A percentile compares a stretch with the other conserved stretches of the same genome.
Evolutionary conservation across 2,888 invertebrate species (phyloP).

Genomic region (Nemoura dubitans): DNA sequence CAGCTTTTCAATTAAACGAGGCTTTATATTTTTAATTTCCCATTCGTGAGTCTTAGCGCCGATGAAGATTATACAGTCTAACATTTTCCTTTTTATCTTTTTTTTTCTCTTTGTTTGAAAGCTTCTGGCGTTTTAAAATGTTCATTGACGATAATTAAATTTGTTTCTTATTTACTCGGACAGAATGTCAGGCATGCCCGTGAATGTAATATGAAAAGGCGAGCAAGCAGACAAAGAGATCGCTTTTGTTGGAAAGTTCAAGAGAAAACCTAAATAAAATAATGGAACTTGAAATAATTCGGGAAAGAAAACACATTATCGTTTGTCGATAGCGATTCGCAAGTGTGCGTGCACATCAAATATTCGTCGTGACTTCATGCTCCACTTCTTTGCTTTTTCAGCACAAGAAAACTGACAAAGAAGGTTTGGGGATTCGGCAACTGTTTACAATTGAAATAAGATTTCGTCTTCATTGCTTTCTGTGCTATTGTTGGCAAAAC

Average conservation of each 20-base stretch:
- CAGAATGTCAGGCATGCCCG: conserved; percentile 7
- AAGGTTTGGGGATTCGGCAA: too few relatives aligned
- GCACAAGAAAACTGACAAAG: too few relatives aligned
- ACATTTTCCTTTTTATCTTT: conserved; percentile 7
- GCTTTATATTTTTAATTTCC: conserved; percentile 27
- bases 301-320: background rate
- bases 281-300: background rate
- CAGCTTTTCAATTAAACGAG: conserved; percentile 26
- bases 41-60: conserved; percentile 25
- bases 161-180: conserved; percentile 34
- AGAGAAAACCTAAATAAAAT: background rate
- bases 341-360: background rate
- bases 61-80: conserved; percentile 22
- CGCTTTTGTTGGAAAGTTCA: background rate
- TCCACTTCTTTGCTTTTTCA: too few relatives aligned
- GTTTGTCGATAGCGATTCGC: background rate
- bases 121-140: conserved; percentile 33
- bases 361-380: background rate
- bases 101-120: conserved; percentile 26
- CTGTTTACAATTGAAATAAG: too few relatives aligned
- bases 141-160: conserved; percentile 34
- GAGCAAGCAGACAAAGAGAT: background rate
- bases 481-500: too few relatives aligned
- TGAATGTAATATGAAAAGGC: background rate
- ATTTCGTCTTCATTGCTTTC: too few relatives aligned